phyloP scores from a whole-genome alignment of 2,113 vertebrate genomes.

The Odontesthes bonariensis region DNA sequence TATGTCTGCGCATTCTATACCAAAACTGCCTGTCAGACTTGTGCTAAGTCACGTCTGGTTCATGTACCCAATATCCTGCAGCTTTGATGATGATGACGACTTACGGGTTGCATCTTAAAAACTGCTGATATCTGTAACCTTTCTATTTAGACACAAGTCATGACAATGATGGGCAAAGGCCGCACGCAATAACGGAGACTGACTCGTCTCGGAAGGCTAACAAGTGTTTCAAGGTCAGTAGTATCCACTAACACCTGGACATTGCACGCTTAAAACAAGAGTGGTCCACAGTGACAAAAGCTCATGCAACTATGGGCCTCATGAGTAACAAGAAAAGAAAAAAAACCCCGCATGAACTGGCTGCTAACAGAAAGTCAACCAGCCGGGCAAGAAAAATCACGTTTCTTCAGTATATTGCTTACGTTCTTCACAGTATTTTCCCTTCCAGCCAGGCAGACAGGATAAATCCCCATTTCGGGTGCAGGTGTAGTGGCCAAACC shows the following conservation, averaged over 20 bases:
- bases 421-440: constrained; percentile 96
- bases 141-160: not conserved
- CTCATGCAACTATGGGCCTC: not conserved
- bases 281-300: not conserved
- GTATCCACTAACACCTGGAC: not conserved
- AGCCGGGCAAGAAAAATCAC: not conserved
- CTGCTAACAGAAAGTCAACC: not conserved
- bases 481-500: constrained; percentile 96
- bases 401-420: constrained; percentile 74
- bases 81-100: constrained; percentile 15
- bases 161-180: constrained; percentile 2
- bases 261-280: not conserved
- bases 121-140: constrained; percentile 12
- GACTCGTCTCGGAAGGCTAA: not conserved
- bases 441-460: constrained; percentile 94
- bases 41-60: constrained; percentile 32
- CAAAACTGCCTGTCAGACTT: constrained; percentile 38
- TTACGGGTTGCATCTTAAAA: not conserved
- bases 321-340: not conserved
- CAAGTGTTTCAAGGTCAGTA: constrained; percentile 18
- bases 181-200: accelerated
- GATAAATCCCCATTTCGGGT: constrained; percentile 88
- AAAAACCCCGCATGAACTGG: not conserved
- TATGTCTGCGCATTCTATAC: constrained; percentile 17
- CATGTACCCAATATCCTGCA: constrained; percentile 20